Evolutionary conservation across 2,888 invertebrate species (phyloP).

Genomic region (Notocelia uddmanniana): DNA sequence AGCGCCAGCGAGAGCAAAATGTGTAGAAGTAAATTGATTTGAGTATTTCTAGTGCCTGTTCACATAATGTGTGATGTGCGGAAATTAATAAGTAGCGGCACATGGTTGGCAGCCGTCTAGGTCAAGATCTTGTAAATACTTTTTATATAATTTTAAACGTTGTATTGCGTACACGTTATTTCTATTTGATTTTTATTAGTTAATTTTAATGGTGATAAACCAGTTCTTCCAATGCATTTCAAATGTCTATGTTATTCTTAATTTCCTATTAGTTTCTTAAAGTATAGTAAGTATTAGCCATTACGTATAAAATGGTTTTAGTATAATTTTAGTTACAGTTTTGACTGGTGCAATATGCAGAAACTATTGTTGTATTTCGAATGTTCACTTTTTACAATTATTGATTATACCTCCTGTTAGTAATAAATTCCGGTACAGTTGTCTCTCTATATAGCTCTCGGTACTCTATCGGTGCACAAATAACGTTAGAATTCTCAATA

Average conservation of each 20-base stretch:
- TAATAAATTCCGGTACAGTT: not conserved
- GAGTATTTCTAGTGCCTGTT: not conserved
- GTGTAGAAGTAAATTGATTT: not conserved
- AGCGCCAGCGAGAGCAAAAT: not conserved
- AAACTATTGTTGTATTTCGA: not conserved
- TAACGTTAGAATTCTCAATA: not conserved
- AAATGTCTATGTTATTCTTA: constrained; percentile 28
- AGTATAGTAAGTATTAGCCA: constrained; percentile 31
- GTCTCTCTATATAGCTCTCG: constrained; percentile 12
- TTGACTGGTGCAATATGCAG: not conserved
- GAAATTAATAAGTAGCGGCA: not conserved
- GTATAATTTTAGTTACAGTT: constrained; percentile 14
- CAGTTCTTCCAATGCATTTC: constrained; percentile 45
- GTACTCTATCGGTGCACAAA: not conserved
- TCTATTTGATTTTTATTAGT: constrained; percentile 19
- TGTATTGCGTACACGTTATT: not conserved
- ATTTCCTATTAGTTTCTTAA: constrained; percentile 9
- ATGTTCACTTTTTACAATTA: not conserved
- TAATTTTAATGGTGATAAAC: constrained; percentile 42
- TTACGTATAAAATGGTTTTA: constrained; percentile 9
- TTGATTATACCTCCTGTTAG: not conserved
- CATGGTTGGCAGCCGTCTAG: not conserved
- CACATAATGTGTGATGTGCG: not conserved
- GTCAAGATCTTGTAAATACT: constrained; percentile 25
- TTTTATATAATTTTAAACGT: constrained; percentile 23